phyloP scores from a whole-genome alignment of 2,888 invertebrate genomes.

The Acanthopleura granulata region DNA sequence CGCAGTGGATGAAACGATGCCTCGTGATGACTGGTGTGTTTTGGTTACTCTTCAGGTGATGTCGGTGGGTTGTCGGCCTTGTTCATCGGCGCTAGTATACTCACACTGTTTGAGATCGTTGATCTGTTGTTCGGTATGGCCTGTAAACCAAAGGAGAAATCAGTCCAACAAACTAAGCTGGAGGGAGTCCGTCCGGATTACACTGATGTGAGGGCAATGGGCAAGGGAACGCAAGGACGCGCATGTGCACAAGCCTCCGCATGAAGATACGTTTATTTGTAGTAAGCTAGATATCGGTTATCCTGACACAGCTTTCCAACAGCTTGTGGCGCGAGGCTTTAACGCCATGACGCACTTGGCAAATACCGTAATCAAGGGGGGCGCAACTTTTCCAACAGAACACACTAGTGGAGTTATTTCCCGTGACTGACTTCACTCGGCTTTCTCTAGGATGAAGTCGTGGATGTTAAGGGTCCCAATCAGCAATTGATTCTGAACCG shows the following conservation, averaged over 20 bases:
- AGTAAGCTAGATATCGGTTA: not conserved
- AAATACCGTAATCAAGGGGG: too few species aligned
- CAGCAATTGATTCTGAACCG: too few species aligned
- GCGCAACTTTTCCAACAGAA: too few species aligned
- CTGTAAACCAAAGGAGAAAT: not conserved
- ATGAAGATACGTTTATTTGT: not conserved
- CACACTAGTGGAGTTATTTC: too few species aligned
- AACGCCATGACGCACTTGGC: too few species aligned
- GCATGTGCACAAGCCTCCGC: not conserved
- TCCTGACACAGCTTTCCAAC: not conserved
- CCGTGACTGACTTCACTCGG: too few species aligned
- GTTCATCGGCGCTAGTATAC: conserved; percentile 19
- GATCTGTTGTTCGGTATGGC: conserved; percentile 10
- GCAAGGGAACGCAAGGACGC: not conserved
- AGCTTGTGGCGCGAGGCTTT: not conserved
- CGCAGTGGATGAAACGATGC: not conserved
- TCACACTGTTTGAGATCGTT: conserved; percentile 8
- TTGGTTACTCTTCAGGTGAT: conserved; percentile 10
- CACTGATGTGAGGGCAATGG: not conserved
- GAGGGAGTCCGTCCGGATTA: conserved; percentile 7
- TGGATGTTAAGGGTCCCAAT: too few species aligned
- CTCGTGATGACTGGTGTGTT: not conserved
- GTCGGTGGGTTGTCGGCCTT: conserved; percentile 15
- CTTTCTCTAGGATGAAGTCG: too few species aligned
- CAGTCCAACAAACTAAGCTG: not conserved